These are phyloP conservation scores for Dinomys branickii DNA, from an alignment of 2,113 vertebrate species.

Conservation along the genomic window DNA sequence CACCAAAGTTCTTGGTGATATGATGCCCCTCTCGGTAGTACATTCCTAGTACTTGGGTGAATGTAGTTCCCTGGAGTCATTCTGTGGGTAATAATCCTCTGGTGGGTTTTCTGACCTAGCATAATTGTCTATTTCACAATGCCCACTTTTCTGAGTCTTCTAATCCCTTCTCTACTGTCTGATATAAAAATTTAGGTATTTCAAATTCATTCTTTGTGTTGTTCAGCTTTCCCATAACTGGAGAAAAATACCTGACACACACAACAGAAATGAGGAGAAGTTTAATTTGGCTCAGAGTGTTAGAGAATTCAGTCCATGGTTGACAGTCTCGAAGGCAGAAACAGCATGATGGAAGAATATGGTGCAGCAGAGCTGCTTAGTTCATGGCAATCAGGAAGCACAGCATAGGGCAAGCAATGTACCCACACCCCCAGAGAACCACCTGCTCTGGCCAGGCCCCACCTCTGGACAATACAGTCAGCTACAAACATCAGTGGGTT, in stretches of 20 bases:
- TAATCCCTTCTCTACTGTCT: background rate
- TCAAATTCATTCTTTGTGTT: background rate
- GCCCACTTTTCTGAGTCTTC: background rate
- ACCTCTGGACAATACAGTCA: background rate
- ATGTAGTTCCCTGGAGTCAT: background rate
- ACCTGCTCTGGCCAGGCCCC: too few relatives aligned
- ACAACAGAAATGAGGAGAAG: background rate
- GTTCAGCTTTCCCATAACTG: background rate
- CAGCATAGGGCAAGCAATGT: background rate
- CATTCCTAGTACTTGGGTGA: background rate
- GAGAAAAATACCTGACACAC: background rate
- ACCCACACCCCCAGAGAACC: background rate
- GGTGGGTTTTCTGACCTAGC: background rate
- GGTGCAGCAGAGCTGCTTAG: background rate
- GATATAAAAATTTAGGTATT: background rate
- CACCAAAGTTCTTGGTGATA: background rate
- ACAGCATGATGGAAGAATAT: background rate
- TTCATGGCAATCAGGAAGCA: background rate
- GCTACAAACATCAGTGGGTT: background rate
- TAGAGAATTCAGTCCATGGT: background rate
- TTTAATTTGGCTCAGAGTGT: background rate
- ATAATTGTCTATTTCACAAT: background rate
- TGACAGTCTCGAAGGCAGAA: background rate
- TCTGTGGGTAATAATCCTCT: background rate
- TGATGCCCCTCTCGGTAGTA: background rate